Conservation (phyloP, 2,888 invertebrate species). For the Dryobota labecula region DNA sequence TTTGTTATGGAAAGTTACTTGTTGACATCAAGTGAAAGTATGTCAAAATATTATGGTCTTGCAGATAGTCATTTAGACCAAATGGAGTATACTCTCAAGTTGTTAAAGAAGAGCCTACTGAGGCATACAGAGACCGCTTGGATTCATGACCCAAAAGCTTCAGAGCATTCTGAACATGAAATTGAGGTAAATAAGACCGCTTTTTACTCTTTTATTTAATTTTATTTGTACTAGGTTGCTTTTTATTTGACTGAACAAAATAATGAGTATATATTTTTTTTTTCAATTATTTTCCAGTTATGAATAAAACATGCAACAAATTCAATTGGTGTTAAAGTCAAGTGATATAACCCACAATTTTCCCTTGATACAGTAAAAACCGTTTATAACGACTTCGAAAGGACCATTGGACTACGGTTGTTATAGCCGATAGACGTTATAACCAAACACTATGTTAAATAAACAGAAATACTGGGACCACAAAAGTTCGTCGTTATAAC, state of each 20-base stretch:
- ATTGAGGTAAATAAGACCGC: slow-evolving; percentile 60
- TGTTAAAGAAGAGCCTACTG: slow-evolving; percentile 86
- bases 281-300: neutral
- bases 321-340: neutral
- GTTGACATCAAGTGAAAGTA: neutral
- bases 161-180: slow-evolving; percentile 66
- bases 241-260: neutral
- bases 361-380: too few species aligned
- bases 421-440: too few species aligned
- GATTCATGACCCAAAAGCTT: slow-evolving; percentile 73
- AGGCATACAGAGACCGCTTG: slow-evolving; percentile 77
- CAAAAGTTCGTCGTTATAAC: too few species aligned
- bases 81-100: slow-evolving; percentile 82
- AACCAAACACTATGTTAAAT: too few species aligned
- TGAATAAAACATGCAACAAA: neutral
- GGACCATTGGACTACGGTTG: too few species aligned
- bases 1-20: neutral
- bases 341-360: neutral
- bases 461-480: too few species aligned
- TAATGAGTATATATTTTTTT: neutral
- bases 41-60: slow-evolving; percentile 22
- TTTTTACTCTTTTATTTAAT: neutral
- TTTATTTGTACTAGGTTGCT: neutral
- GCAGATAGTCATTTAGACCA: slow-evolving; percentile 78
- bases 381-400: too few species aligned